Percentiles rank a stretch among this genome's conserved stretches.
phyloP scores from a whole-genome alignment of 2,888 invertebrate genomes.

The Gastracanthus pulcherrimus region DNA sequence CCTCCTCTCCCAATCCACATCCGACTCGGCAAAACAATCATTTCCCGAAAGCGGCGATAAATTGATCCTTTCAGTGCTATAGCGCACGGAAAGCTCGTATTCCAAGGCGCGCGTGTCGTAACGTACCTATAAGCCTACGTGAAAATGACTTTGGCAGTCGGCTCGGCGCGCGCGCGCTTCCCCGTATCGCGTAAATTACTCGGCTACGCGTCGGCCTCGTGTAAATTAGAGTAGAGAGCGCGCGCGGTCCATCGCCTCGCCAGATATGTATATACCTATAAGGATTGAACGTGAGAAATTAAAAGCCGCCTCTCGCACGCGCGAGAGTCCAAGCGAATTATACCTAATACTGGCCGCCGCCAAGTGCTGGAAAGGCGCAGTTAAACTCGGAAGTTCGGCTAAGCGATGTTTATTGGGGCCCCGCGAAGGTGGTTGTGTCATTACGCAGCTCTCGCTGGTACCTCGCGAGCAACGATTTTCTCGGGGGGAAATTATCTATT shows the following conservation, averaged over 20 bases:
- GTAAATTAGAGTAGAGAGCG: slow-evolving; percentile 16
- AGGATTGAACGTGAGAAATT: slow-evolving; percentile 9
- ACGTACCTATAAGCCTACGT: background rate
- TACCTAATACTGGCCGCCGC: no score
- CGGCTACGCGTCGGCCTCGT: slow-evolving; percentile 9
- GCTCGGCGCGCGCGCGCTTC: background rate
- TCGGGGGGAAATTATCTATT: slow-evolving; percentile 7
- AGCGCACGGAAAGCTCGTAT: no score
- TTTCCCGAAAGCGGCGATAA: slow-evolving; percentile 18
- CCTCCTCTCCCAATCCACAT: background rate
- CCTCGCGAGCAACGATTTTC: background rate
- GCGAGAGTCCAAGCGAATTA: background rate
- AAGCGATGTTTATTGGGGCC: slow-evolving; percentile 19
- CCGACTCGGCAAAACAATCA: background rate
- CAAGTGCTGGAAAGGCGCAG: background rate
- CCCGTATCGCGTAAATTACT: background rate
- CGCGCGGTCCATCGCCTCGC: background rate
- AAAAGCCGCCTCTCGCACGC: background rate
- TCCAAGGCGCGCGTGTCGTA: background rate
- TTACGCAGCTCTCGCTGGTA: background rate
- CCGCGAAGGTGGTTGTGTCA: no score
- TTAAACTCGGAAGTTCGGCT: slow-evolving; percentile 8
- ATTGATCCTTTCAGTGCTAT: background rate
- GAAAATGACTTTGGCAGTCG: slow-evolving; percentile 2
- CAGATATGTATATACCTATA: slow-evolving; percentile 7